Evolutionary conservation across 2,113 vertebrate genomes (phyloP).

Genomic region (Ptychochromis oligacanthus): DNA sequence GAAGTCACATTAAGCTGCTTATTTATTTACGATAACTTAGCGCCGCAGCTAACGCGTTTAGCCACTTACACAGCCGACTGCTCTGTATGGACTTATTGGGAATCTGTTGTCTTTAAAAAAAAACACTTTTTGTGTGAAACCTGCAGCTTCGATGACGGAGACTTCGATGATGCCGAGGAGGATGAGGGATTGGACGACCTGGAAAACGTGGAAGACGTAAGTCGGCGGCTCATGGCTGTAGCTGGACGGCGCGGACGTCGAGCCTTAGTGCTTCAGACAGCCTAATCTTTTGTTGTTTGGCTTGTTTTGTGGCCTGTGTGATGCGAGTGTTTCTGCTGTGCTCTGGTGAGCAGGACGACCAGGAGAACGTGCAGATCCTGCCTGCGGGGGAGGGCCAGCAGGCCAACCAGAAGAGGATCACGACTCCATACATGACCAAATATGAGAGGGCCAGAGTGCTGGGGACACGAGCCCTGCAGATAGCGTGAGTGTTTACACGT

Average conservation of each 20-base stretch:
- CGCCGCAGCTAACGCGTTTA: background rate
- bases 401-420: conserved; percentile 96
- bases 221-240: conserved; percentile 21
- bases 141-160: conserved; percentile 92
- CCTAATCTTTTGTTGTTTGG: too few species aligned
- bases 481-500: conserved; percentile 86
- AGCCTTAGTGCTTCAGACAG: too few species aligned
- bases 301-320: too few species aligned
- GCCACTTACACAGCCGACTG: background rate
- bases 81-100: background rate
- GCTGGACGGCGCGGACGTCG: too few species aligned
- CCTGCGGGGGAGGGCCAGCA: conserved; percentile 92
- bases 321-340: too few species aligned
- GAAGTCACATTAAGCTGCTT: too few species aligned
- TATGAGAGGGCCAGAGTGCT: conserved; percentile 94
- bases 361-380: conserved; percentile 93
- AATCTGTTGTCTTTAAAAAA: background rate
- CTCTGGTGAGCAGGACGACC: conserved; percentile 85
- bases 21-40: background rate
- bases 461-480: conserved; percentile 95
- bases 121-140: background rate
- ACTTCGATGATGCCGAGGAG: conserved; percentile 96
- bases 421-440: conserved; percentile 97
- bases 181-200: conserved; percentile 96
- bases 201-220: conserved; percentile 93